phyloP scores from a whole-genome alignment of 2,113 vertebrate genomes.

The Todiramphus saurophagus region DNA sequence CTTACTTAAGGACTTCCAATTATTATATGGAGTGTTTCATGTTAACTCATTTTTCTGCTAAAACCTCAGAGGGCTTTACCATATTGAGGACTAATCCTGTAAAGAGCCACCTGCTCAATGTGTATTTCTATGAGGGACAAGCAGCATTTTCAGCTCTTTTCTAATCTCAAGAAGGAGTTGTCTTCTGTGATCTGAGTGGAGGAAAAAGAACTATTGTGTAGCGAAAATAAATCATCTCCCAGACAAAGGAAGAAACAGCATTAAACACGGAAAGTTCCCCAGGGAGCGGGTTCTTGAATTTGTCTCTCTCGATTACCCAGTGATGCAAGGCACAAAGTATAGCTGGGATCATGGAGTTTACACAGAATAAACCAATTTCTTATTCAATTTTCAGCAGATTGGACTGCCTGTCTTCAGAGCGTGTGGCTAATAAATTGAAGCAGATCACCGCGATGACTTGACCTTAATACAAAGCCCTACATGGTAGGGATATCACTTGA shows the following conservation, averaged over 20 bases:
- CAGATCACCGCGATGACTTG: not conserved
- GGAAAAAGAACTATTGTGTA: not conserved
- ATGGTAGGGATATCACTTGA: not conserved
- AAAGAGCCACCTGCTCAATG: not conserved
- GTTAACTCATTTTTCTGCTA: not conserved
- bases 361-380: not conserved
- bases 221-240: not conserved
- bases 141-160: not conserved
- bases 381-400: not conserved
- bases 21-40: not conserved
- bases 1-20: not conserved
- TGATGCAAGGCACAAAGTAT: not conserved
- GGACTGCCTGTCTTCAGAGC: not conserved
- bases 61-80: not conserved
- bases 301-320: not conserved
- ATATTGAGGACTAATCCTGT: not conserved
- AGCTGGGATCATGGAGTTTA: not conserved
- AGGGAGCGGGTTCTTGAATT: not conserved
- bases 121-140: not conserved
- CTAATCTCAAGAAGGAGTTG: not conserved
- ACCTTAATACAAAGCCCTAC: not conserved
- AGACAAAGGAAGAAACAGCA: not conserved
- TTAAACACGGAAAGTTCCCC: not conserved
- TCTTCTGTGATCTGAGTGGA: not conserved
- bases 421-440: not conserved